Conservation (phyloP, 2,797 vertebrate species). For the Morelia viridis region DNA sequence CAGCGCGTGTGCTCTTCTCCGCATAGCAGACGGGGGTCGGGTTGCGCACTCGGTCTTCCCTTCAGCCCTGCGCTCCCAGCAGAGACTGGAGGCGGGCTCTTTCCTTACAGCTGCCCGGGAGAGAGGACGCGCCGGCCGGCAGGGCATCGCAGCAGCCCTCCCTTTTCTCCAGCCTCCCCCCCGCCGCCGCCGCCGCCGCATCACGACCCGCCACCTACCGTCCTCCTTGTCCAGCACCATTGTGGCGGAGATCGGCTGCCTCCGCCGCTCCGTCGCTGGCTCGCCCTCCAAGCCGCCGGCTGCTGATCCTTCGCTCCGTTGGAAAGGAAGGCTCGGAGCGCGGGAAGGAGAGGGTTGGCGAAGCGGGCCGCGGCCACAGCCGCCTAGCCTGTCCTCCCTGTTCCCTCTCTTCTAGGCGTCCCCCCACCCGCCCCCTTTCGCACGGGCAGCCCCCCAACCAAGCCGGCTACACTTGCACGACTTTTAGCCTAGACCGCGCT, state of each 20-base stretch:
- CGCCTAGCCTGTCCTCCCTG: constrained; percentile 27
- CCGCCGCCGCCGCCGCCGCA: not conserved
- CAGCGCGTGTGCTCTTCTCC: not conserved
- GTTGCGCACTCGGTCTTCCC: not conserved
- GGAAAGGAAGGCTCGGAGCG: constrained; percentile 8
- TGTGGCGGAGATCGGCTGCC: constrained; percentile 82
- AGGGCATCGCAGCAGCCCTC: not conserved
- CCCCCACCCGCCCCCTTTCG: not conserved
- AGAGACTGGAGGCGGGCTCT: not conserved
- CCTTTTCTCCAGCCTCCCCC: not conserved
- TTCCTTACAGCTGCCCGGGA: not conserved
- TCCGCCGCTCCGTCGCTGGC: constrained; percentile 82
- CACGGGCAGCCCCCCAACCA: constrained; percentile 45
- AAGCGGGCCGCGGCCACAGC: constrained; percentile 37
- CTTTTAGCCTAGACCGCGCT: constrained; percentile 63
- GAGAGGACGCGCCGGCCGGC: not conserved
- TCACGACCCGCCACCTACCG: constrained; percentile 80
- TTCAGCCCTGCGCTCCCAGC: not conserved
- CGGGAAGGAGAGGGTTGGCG: not conserved
- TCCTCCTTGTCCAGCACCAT: constrained; percentile 97
- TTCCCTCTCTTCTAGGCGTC: not conserved
- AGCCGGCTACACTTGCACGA: constrained; percentile 55
- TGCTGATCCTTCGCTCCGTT: constrained; percentile 34
- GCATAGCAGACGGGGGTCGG: not conserved
- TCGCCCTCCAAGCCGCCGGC: constrained; percentile 50